Conservation (phyloP, 2,113 vertebrate species). For the Herpetotheres cachinnans region DNA sequence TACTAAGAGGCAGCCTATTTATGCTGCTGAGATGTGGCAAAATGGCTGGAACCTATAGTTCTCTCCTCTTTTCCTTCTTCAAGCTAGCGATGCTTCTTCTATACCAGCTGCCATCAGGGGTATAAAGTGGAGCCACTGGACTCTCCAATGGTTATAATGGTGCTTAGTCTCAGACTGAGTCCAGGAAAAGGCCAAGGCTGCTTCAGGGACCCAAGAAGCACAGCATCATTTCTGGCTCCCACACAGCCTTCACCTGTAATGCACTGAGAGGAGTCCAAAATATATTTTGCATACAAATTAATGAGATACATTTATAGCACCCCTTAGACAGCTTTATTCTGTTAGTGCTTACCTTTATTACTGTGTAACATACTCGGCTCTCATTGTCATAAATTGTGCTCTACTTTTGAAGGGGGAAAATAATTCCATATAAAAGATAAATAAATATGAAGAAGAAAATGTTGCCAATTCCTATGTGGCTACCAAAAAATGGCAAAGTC, state of each 20-base stretch:
- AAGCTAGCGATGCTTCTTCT: background rate
- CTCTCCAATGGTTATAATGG: background rate
- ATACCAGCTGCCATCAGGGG: background rate
- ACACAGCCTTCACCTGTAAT: slow-evolving; percentile 43
- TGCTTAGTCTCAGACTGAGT: background rate
- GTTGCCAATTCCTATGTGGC: background rate
- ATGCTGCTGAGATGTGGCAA: background rate
- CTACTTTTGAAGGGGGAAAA: slow-evolving; percentile 44
- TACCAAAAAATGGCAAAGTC: slow-evolving; percentile 9
- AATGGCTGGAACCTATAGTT: background rate
- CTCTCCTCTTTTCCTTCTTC: background rate
- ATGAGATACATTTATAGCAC: slow-evolving; percentile 66
- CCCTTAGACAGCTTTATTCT: slow-evolving; percentile 65
- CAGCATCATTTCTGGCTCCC: slow-evolving; percentile 17
- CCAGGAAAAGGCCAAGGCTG: background rate
- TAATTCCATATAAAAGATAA: slow-evolving; percentile 40
- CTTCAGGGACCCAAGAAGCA: background rate
- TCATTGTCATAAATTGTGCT: slow-evolving; percentile 58
- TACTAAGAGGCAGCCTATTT: background rate
- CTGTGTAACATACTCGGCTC: slow-evolving; percentile 51
- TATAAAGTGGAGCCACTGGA: background rate
- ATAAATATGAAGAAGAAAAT: slow-evolving; percentile 33
- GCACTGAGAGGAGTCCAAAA: slow-evolving; percentile 54
- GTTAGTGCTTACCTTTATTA: slow-evolving; percentile 69
- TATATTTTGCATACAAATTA: slow-evolving; percentile 70